Conservation (phyloP, 2,888 invertebrate species). For the Atrina japonica region DNA sequence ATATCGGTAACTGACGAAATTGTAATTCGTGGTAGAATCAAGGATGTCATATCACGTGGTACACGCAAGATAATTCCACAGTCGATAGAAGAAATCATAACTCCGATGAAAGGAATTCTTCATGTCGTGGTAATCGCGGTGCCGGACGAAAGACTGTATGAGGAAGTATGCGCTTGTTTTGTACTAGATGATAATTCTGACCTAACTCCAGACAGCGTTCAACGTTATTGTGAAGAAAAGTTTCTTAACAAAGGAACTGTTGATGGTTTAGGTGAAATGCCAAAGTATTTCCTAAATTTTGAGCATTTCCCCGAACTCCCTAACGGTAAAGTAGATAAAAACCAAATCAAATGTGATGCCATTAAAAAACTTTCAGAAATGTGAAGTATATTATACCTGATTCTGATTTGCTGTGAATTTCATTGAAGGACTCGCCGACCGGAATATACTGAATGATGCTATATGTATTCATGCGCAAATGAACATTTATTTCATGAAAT, state of each 20-base stretch:
- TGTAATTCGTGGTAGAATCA: slow-evolving; percentile 22
- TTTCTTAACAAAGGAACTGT: slow-evolving; percentile 4
- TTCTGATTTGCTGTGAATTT: too few relatives aligned
- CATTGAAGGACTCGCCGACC: too few relatives aligned
- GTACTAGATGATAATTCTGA: neutral
- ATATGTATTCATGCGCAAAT: too few relatives aligned
- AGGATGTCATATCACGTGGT: slow-evolving; percentile 32
- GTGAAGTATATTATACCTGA: too few relatives aligned
- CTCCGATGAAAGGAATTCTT: slow-evolving; percentile 5
- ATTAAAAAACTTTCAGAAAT: too few relatives aligned
- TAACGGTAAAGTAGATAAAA: slow-evolving; percentile 30
- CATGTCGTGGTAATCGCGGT: slow-evolving; percentile 22
- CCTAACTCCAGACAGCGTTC: slow-evolving; percentile 16
- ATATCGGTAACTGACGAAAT: neutral
- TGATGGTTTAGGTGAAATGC: slow-evolving; percentile 31
- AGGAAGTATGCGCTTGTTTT: slow-evolving; percentile 34
- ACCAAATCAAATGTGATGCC: slow-evolving; percentile 18
- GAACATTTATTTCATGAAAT: too few relatives aligned
- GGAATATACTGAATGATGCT: too few relatives aligned
- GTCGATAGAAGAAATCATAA: slow-evolving; percentile 23
- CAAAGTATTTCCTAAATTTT: slow-evolving; percentile 28
- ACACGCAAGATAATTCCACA: slow-evolving; percentile 31
- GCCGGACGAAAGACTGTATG: slow-evolving; percentile 30
- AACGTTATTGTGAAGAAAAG: slow-evolving; percentile 15
- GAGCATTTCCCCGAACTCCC: slow-evolving; percentile 16